Base-by-base conservation (phyloP, 1,140 invertebrate genomes). In the Drosophila baimaii region DNA sequence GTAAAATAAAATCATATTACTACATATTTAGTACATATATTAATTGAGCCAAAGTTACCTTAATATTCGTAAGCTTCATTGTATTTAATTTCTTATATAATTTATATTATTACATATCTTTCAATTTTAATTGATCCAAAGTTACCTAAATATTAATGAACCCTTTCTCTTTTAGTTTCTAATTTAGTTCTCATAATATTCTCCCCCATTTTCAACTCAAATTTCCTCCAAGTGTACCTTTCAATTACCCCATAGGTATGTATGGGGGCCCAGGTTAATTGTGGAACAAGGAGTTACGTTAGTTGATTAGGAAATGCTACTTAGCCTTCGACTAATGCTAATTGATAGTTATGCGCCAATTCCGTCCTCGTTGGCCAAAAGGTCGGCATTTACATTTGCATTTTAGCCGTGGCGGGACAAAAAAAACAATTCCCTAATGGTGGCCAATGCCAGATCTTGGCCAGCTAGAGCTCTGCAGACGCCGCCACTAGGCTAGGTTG, bases 221-320 rank as follows among this genome's bases (percentile, higher is more conserved):
- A 23, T 33, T 23, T 25, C 21, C 21, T 6, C 15, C 7, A 31
- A 46, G 23, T 47, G 41, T 19, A 23, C 7, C 9, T 21, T 15
- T 21, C 15, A 23, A 23, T 23, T 25, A 49, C 41, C 17, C 39
- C 7, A 0, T 25, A 47, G 15, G n/a, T 17, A 23, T 46, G 23
- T 25, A 23, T 27, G 64, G 23, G 8, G 17, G 13, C 19, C 21
- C 54, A 21, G 61, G 72, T 52, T 74, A 75, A 75, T 64, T 37
- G 61, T 44, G 80, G 55, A 59, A 76, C 70, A 49, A 57, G 41
- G 74, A 71, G 70, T 59, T 63, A 57, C 62, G 54, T 58, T 74
- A 78, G 79, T 85, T 88, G 81, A 85, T 85, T 85, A 88, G 76
- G 73, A 76, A 86, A 88, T 66, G 75, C 77, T 76, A 68, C 58